phyloP scores from a whole-genome alignment of 2,113 vertebrate species.

The Gasterosteus aculeatus region DNA sequence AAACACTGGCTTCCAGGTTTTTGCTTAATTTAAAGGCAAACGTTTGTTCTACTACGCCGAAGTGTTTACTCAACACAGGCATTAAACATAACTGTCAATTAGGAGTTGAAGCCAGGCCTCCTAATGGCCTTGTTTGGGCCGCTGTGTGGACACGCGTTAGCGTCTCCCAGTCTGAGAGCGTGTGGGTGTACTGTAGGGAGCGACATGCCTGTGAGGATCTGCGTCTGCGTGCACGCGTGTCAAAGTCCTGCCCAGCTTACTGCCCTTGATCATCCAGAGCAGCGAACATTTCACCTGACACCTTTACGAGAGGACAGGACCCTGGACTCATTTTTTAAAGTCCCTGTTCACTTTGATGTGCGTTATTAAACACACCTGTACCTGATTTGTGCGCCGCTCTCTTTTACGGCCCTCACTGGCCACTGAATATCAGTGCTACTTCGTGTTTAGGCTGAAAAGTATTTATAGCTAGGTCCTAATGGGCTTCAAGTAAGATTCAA shows the following conservation, averaged over 20 bases:
- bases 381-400: slow-evolving; percentile 64
- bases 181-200: slow-evolving; percentile 12
- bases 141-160: slow-evolving; percentile 62
- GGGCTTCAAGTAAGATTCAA: slow-evolving; percentile 21
- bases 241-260: slow-evolving; percentile 35
- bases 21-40: slow-evolving; percentile 58
- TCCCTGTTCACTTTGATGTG: slow-evolving; percentile 75
- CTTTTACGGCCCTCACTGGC: slow-evolving; percentile 44
- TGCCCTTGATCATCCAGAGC: slow-evolving; percentile 75
- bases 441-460: slow-evolving; percentile 40
- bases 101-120: slow-evolving; percentile 63
- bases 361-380: slow-evolving; percentile 76
- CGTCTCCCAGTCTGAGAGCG: slow-evolving; percentile 57
- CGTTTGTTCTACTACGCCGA: slow-evolving; percentile 51
- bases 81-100: slow-evolving; percentile 77
- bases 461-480: slow-evolving; percentile 60
- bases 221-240: slow-evolving; percentile 30
- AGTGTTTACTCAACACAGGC: slow-evolving; percentile 73
- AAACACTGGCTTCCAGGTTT: slow-evolving; percentile 27
- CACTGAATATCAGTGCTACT: slow-evolving; percentile 48
- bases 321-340: slow-evolving; percentile 64
- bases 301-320: slow-evolving; percentile 80
- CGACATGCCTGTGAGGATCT: slow-evolving; percentile 2
- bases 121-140: slow-evolving; percentile 71
- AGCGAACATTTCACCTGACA: slow-evolving; percentile 79